A percentile compares a stretch with the other conserved stretches of the same genome.
Evolutionary conservation across 1,140 invertebrate species (phyloP).

Genomic region (Drosophila arawakana): DNA sequence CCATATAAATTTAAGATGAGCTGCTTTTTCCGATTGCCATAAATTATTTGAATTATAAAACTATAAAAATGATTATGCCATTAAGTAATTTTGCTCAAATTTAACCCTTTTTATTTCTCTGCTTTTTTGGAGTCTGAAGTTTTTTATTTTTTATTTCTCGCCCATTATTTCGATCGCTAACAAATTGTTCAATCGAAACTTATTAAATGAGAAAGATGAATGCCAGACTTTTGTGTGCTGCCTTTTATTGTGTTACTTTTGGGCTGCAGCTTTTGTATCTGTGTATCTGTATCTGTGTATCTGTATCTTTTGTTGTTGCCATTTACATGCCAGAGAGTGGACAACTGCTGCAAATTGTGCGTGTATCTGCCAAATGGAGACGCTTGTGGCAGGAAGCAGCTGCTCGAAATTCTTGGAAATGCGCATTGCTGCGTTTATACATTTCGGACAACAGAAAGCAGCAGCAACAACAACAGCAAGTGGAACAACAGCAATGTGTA

Average conservation of each 20-base stretch:
- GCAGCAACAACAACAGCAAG: slow-evolving; percentile 17
- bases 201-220: slow-evolving; percentile 27
- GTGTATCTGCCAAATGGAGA: slow-evolving; percentile 24
- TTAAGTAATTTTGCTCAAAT: too few relatives aligned
- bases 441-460: slow-evolving; percentile 35
- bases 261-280: slow-evolving; percentile 2
- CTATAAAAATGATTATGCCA: too few relatives aligned
- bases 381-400: slow-evolving; percentile 67
- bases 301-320: slow-evolving; percentile 43
- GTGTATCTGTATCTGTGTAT: slow-evolving; percentile 5
- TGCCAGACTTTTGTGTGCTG: neutral
- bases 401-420: slow-evolving; percentile 79
- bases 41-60: too few relatives aligned
- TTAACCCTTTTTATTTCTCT: too few relatives aligned
- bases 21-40: too few relatives aligned
- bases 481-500: slow-evolving; percentile 12
- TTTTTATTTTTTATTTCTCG: too few relatives aligned
- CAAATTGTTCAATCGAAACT: slow-evolving; percentile 14
- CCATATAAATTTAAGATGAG: too few relatives aligned
- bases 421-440: slow-evolving; percentile 49
- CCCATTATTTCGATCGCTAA: neutral
- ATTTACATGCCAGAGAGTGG: slow-evolving; percentile 50
- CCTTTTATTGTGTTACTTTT: neutral
- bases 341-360: slow-evolving; percentile 57
- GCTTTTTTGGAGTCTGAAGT: too few relatives aligned